Base-by-base conservation (phyloP, 2,113 vertebrate genomes). In the Myiagra hebetior region DNA sequence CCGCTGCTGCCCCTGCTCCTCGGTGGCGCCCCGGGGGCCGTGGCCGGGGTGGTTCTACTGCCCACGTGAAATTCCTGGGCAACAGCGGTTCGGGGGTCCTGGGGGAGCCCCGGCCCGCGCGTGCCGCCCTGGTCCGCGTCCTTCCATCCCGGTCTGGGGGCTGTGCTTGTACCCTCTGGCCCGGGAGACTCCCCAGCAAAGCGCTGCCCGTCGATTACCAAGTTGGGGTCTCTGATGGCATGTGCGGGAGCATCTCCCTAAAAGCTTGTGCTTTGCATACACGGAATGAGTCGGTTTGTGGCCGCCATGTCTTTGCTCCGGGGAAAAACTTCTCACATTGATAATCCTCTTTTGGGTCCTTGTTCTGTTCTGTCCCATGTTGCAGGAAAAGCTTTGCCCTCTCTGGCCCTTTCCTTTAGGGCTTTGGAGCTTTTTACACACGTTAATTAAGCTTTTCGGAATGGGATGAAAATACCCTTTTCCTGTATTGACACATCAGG, bases 131-230 rank as follows among this genome's bases (percentile, higher is more conserved):
- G 13, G 15, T 35, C 30, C 55, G 10, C 6, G 30, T 35, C 7
- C 26, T 12, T 76, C 41, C 35, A 3, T 19, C 11, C 41, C 22
- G 35, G 35, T 35, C 30, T 27, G 35, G 62, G 72, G 41, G 55
- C 70, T 76, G 31, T 55, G 14, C 41, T n/a, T 62, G 79, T 22
- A 35, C 63, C 49, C 35, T 69, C 41, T 31, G 26, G 26, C 41
- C 56, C 18, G 18, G 47, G 31, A 41, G 26, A 13, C 21, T 28
- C 35, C n/a, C 56, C 27, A 2, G 2, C 47, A 47, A 52, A 23
- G 31, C 8, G 3, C 44, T 44, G 46, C 27, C 11, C 7, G 0
- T 10, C 33, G 35, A 2, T 37, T 3, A 1, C 41, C 31, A 0
- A n/a, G 3, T 17, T 5, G 30, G 39, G 76, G 57, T 21, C 30